A percentile compares a stretch with the other conserved stretches of the same genome.
Conservation (phyloP, 2,797 vertebrate genomes). For the Simalia tracyae region DNA sequence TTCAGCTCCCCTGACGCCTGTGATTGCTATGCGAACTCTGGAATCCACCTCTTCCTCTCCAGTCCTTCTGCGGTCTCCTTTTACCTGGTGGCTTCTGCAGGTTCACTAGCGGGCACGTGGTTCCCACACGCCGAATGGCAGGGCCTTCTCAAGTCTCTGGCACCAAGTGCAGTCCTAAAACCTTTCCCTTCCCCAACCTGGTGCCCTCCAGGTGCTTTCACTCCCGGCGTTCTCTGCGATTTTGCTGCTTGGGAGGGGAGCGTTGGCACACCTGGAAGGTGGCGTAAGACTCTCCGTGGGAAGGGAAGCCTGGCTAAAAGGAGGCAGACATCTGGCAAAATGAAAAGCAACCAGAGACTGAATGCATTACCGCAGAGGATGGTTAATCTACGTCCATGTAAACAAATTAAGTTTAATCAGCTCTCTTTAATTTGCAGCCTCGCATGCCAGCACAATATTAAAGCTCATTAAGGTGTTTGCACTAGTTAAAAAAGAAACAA, state of each 20-base stretch:
- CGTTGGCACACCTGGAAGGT: background rate
- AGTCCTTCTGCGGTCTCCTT: too few species aligned
- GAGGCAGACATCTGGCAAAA: background rate
- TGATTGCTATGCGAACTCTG: too few species aligned
- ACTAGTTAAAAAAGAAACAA: background rate
- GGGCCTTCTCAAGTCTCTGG: too few species aligned
- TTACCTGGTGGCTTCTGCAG: too few species aligned
- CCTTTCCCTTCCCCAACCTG: too few species aligned
- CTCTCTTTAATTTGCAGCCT: background rate
- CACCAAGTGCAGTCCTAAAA: too few species aligned
- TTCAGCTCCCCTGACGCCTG: too few species aligned
- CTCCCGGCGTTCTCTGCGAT: background rate
- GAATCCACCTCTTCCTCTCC: too few species aligned
- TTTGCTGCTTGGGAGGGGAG: background rate
- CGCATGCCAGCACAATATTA: too few species aligned
- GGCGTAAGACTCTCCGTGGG: background rate
- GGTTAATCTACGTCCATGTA: too few species aligned
- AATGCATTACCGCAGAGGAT: accelerated
- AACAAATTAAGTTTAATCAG: background rate
- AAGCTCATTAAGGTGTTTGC: background rate
- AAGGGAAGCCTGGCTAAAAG: background rate
- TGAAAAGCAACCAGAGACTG: background rate
- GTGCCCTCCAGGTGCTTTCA: background rate
- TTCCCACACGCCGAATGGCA: too few species aligned
- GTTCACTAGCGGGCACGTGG: too few species aligned